These are phyloP conservation scores for Cataglyphis cursor DNA, from an alignment of 2,888 invertebrate species.

Conservation along the genomic window DNA sequence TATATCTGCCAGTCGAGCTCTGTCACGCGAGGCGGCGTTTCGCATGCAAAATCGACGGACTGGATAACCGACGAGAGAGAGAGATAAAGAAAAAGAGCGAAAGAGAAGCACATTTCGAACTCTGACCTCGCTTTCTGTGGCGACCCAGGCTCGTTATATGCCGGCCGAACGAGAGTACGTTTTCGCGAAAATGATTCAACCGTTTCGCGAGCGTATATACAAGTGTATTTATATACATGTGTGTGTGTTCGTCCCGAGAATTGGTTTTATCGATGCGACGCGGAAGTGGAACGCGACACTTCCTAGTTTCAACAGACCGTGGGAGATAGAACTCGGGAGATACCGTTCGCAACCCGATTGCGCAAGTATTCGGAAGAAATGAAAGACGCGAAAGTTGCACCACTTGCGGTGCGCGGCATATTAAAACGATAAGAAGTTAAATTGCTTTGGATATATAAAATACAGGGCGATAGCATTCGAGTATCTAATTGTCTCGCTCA, in stretches of 20 bases:
- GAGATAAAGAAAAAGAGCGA: neutral
- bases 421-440: slow-evolving; percentile 34
- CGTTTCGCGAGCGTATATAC: slow-evolving; percentile 9
- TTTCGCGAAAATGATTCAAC: slow-evolving; percentile 58
- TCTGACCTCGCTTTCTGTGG: slow-evolving; percentile 47
- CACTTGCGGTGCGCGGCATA: neutral
- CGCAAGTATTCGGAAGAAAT: slow-evolving; percentile 29
- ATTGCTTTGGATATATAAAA: slow-evolving; percentile 20
- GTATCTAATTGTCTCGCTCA: neutral
- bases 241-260: slow-evolving; percentile 37
- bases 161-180: slow-evolving; percentile 21
- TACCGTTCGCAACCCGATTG: slow-evolving; percentile 34
- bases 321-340: slow-evolving; percentile 44
- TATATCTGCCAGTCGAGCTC: slow-evolving; percentile 60
- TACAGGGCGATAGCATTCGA: neutral
- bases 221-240: neutral
- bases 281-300: slow-evolving; percentile 49
- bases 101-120: slow-evolving; percentile 52
- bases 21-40: slow-evolving; percentile 62
- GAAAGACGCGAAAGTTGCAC: slow-evolving; percentile 22
- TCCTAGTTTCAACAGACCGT: slow-evolving; percentile 36
- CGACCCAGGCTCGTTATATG: slow-evolving; percentile 26
- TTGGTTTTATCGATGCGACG: slow-evolving; percentile 51
- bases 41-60: slow-evolving; percentile 64
- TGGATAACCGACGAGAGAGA: slow-evolving; percentile 59